Evolutionary conservation across 2,888 invertebrate genomes (phyloP), one percentile per base, ranked within the genome.

Genomic region (Deroplatys truncata): DNA sequence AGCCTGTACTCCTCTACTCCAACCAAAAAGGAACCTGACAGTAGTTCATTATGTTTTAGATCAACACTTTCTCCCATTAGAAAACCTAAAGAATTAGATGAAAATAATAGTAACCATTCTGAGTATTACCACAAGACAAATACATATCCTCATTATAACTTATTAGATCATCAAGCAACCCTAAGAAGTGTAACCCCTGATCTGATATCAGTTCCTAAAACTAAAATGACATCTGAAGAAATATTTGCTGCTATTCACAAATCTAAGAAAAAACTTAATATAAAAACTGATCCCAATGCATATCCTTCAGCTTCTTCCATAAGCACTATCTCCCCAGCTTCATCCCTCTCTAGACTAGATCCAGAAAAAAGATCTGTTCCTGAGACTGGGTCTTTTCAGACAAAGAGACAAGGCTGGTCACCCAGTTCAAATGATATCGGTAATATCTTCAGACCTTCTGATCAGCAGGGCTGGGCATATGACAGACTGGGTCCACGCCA

Each of bases 181-280:
- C 15, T 28, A n/a, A 88, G 29, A 56, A 49, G 25, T 56, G 29
- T 25, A 25, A 28, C 72, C 15, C 84, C 92, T 92, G 25, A 92
- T 92, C 90, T 90, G 92, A 20, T 96, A 15, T 96, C 96, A 2
- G 96, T 96, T 0, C 96, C 96, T 31, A 96, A 96, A 93, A 96
- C 96, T 3, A 96, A 96, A 0, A 96, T 97, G 96, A 96, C 96
- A n/a, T 96, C 96, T 91, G 97, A 97, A 92, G 96, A 97, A 93
- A 93, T 97, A 4, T 97, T 96, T 92, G 96, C 97, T 4, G 96
- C 96, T 28, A 97, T 97, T 91, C 97, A 97, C 92, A 96, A 96
- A 93, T 96, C 96, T 91, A 97, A 97, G 92, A 96, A 96, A 93
- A 95, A 96, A 92, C 94, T 96, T 89, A 96, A 96, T 91, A 96